phyloP scores from a whole-genome alignment of 1,140 invertebrate species.

The Eueides isabella region DNA sequence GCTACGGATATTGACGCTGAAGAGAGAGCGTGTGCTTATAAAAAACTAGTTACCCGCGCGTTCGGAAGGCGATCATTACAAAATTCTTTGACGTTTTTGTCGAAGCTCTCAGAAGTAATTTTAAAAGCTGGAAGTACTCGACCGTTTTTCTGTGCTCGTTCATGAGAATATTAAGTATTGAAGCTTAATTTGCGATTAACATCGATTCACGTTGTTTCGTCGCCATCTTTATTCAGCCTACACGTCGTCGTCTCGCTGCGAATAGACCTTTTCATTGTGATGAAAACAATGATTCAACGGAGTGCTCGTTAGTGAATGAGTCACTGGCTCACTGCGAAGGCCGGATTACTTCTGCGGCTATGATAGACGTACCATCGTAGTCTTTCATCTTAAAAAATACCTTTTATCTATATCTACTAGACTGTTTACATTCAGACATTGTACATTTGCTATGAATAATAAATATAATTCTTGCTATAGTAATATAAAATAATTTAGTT shows the following conservation, averaged over 20 bases:
- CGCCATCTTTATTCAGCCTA: constrained; percentile 27
- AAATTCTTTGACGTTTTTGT: constrained; percentile 73
- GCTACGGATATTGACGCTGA: constrained; percentile 25
- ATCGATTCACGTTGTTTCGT: constrained; percentile 25
- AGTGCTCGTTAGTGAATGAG: constrained; percentile 56
- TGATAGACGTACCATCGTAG: constrained; percentile 29
- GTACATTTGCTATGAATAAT: neutral
- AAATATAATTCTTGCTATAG: too few species aligned
- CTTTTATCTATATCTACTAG: constrained; percentile 32
- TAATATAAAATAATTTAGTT: neutral
- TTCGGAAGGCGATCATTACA: constrained; percentile 70
- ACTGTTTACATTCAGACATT: constrained; percentile 18
- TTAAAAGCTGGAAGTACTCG: constrained; percentile 50
- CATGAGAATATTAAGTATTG: constrained; percentile 34
- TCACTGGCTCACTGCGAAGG: constrained; percentile 47
- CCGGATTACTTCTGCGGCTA: constrained; percentile 35
- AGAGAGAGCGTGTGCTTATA: constrained; percentile 56
- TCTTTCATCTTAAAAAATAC: constrained; percentile 33
- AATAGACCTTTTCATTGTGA: constrained; percentile 52
- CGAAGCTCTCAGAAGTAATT: constrained; percentile 57
- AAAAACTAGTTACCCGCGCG: constrained; percentile 62
- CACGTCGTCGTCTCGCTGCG: constrained; percentile 26
- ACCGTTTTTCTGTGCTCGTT: constrained; percentile 34
- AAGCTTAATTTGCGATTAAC: constrained; percentile 35
- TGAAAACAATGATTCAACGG: constrained; percentile 68